Evolutionary conservation across 2,888 invertebrate species (phyloP), one percentile per base, ranked within the genome.

Genomic region (Diloba caeruleocephala): DNA sequence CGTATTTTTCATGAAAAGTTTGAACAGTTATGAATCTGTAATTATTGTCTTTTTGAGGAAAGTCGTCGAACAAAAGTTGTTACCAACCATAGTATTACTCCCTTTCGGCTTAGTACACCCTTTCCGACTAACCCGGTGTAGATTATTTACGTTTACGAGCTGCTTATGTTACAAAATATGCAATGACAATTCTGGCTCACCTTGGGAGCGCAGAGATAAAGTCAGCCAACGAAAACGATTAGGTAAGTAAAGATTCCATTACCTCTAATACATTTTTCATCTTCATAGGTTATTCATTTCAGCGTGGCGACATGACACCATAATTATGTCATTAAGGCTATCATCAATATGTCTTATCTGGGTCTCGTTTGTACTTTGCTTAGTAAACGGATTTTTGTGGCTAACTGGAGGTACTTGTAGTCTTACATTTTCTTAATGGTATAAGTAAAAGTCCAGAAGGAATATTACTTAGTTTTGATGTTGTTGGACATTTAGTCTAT

Each of bases 281-380:
- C 10, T 31, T 21, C 17, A 3, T 25, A 32, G 1, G 25, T n/a
- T 26, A 14, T 14, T 36, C 23, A 13, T 36, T 14, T n/a, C 25
- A 3, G 15, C 14, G n/a, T 23, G 14, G 25, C 25, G 32, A 13
- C 37, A 19, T 10, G 8, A 7, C 37, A 9, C 33, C 32, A 21
- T 49, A 55, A 49, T 67, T 45, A 52, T 39, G 25, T 62, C 54
- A 54, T 66, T 51, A 67, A n/a, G 13, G 14, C 8, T 26, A 23
- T 49, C 66, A 66, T 66, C 51, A 67, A 66, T 66, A 58, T 58
- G 39, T 44, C 28, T 58, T 62, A 67, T 62, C 67, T 13, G 15
- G 15, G 28, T 23, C 28, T 23, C 23, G 15, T 34, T n/a, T 14
- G 36, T 34, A 32, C 29, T 17, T 5, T 0, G 48, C 23, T 49